Evolutionary conservation across 2,797 vertebrate species (phyloP).

Genomic region (Morus bassanus): DNA sequence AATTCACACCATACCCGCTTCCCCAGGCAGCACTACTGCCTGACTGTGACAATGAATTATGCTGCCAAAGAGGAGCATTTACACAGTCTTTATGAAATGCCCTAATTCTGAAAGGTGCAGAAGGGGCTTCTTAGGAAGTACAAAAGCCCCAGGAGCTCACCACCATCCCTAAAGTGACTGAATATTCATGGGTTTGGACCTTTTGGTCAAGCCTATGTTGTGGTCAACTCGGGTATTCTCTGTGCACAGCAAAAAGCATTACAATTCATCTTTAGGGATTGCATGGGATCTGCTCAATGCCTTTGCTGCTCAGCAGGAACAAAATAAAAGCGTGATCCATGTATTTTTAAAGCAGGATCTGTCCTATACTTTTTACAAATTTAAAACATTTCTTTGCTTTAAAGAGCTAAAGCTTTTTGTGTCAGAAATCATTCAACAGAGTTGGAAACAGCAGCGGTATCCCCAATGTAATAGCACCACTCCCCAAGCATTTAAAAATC

Average conservation of each 20-base stretch:
- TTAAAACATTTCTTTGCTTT: background rate
- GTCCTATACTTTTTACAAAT: background rate
- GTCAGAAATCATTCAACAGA: background rate
- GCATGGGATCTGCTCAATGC: background rate
- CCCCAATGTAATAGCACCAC: background rate
- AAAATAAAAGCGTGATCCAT: background rate
- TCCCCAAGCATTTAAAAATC: conserved; percentile 51
- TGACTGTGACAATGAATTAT: background rate
- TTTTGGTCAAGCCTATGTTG: background rate
- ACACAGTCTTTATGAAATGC: background rate
- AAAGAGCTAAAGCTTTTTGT: background rate
- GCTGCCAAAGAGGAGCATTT: background rate
- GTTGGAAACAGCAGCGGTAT: background rate
- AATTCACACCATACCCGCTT: background rate
- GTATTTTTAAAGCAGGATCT: background rate
- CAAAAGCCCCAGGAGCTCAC: background rate
- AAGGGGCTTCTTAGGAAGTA: background rate
- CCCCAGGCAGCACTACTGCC: background rate
- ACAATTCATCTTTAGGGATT: background rate
- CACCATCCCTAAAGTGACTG: background rate
- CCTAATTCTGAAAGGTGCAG: background rate
- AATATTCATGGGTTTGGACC: background rate
- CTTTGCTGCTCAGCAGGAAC: background rate
- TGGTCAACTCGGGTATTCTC: background rate
- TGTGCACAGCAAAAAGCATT: background rate